Evolutionary conservation across 2,113 vertebrate genomes (phyloP).

Genomic region (Eleginops maclovinus): DNA sequence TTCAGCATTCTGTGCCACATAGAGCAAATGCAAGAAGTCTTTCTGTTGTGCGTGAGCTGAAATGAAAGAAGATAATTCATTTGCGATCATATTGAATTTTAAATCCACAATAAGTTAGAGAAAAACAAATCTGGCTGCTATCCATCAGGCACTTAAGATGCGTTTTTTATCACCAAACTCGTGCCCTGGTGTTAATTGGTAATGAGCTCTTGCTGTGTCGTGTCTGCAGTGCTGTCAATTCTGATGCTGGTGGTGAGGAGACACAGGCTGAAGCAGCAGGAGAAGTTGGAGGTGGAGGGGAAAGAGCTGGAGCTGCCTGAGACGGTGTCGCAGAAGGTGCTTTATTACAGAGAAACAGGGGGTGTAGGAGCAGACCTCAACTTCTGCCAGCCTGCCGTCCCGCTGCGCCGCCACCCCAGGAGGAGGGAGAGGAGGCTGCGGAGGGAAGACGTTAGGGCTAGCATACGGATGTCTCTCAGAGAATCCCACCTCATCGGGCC

Average conservation of each 20-base stretch:
- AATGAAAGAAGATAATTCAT: conserved; percentile 51
- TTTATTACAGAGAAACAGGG: conserved; percentile 86
- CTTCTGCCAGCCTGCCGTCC: conserved; percentile 59
- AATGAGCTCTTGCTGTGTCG: conserved; percentile 58
- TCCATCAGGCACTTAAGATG: conserved; percentile 49
- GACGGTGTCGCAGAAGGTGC: conserved; percentile 88
- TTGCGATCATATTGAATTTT: conserved; percentile 33
- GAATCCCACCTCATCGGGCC: conserved; percentile 91
- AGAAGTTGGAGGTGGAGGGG: conserved; percentile 81
- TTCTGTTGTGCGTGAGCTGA: conserved; percentile 34
- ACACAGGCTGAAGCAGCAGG: conserved; percentile 76
- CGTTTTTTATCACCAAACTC: conserved; percentile 28
- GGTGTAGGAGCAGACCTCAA: conserved; percentile 74
- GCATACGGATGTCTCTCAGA: conserved; percentile 87
- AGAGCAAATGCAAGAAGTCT: conserved; percentile 35
- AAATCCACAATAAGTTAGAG: conserved; percentile 6
- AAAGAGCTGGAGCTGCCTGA: conserved; percentile 86
- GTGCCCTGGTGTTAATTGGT: conserved; percentile 63
- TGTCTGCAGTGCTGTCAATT: conserved; percentile 85
- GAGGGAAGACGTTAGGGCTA: conserved; percentile 74
- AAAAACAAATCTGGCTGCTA: conserved; percentile 33
- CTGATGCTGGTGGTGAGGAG: conserved; percentile 85
- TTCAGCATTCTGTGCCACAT: conserved; percentile 40
- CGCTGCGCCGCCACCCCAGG: conserved; percentile 80
- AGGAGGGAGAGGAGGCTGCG: conserved; percentile 71